Evolutionary conservation across 2,888 invertebrate species (phyloP).

Genomic region (Epinotia brunnichana): DNA sequence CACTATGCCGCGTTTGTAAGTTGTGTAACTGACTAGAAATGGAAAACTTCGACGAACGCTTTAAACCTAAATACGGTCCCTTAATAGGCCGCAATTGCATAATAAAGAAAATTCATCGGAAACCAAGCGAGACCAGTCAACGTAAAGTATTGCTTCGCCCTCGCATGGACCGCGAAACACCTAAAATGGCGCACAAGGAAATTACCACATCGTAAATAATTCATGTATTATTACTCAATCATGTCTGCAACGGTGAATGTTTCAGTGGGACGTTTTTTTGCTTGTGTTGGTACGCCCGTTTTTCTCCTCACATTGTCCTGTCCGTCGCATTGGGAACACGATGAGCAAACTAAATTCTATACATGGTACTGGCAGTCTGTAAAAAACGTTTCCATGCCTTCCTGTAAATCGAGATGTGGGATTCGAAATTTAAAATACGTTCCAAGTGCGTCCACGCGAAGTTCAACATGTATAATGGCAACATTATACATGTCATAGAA

Average conservation of each 20-base stretch:
- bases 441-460: not conserved
- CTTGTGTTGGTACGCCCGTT: constrained; percentile 53
- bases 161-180: constrained; percentile 57
- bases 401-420: constrained; percentile 17
- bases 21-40: constrained; percentile 52
- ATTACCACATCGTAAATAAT: constrained; percentile 81
- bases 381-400: constrained; percentile 28
- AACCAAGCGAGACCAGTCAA: constrained; percentile 43
- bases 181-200: constrained; percentile 70
- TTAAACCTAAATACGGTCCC: constrained; percentile 41
- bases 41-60: constrained; percentile 47
- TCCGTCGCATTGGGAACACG: constrained; percentile 52
- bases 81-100: constrained; percentile 35
- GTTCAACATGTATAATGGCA: not conserved
- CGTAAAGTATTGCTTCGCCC: constrained; percentile 57
- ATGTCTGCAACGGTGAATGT: constrained; percentile 71
- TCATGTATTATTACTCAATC: constrained; percentile 81
- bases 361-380: constrained; percentile 40
- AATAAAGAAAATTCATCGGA: constrained; percentile 46
- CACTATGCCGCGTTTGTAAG: constrained; percentile 53
- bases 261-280: constrained; percentile 62
- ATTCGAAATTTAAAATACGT: constrained; percentile 36
- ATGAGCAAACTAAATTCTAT: constrained; percentile 47
- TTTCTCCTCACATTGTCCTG: constrained; percentile 72
- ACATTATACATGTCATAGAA: not conserved